These are phyloP conservation scores for Drosophila willistoni DNA, from an alignment of 1,140 invertebrate genomes.

Conservation along the genomic window DNA sequence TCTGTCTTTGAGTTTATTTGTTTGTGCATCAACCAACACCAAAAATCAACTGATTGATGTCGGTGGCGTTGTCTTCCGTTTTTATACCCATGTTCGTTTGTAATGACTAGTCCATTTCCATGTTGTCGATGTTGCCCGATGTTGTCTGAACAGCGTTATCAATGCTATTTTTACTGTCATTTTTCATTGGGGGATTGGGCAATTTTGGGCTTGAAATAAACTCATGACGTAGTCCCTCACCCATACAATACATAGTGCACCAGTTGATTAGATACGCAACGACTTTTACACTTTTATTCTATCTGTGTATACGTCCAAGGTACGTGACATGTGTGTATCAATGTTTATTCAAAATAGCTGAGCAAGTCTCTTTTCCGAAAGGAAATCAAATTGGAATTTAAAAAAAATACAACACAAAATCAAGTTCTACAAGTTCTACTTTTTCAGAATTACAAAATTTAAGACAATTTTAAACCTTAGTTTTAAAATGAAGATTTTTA, in stretches of 20 bases:
- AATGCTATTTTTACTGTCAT: conserved; percentile 8
- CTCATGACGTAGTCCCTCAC: conserved; percentile 38
- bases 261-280: conserved; percentile 29
- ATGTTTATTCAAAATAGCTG: too few species aligned
- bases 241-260: background rate
- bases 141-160: conserved; percentile 9
- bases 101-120: conserved; percentile 5
- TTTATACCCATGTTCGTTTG: conserved; percentile 8
- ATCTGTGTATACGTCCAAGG: background rate
- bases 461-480: too few species aligned
- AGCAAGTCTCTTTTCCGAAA: too few species aligned
- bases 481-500: too few species aligned
- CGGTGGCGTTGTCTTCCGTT: conserved; percentile 5
- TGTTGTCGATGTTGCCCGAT: background rate
- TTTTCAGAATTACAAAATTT: too few species aligned
- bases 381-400: too few species aligned
- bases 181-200: conserved; percentile 1
- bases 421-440: too few species aligned
- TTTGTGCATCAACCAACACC: conserved; percentile 33
- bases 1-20: conserved; percentile 37
- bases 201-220: conserved; percentile 26
- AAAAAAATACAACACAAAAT: too few species aligned
- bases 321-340: background rate
- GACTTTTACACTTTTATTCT: conserved; percentile 1
- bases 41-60: conserved; percentile 19